Evolutionary conservation across 2,797 vertebrate genomes (phyloP).

Genomic region (Cephalopachus bancanus): DNA sequence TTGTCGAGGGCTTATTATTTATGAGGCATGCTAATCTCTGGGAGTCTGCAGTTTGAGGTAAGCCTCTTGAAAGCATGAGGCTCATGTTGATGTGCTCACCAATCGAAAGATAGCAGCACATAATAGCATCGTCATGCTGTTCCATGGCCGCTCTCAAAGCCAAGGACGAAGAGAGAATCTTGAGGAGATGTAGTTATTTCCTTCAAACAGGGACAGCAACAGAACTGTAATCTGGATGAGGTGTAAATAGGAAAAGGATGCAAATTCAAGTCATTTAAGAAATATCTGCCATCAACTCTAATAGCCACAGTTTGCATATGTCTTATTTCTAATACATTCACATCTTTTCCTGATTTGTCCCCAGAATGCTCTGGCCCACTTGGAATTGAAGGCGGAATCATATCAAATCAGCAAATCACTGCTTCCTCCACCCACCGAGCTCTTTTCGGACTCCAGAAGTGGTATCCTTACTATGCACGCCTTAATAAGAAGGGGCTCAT

Average conservation of each 20-base stretch:
- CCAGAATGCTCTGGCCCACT: conserved; percentile 97
- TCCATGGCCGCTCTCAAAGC: not conserved
- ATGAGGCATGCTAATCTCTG: not conserved
- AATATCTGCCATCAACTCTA: not conserved
- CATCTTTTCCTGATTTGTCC: conserved; percentile 34
- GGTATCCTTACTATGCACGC: conserved; percentile 98
- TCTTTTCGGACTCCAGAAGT: conserved; percentile 98
- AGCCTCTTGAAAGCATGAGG: not conserved
- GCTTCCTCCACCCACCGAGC: conserved; percentile 98
- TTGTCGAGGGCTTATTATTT: not conserved
- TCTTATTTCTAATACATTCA: not conserved
- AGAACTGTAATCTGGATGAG: not conserved
- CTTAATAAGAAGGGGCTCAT: conserved; percentile 99
- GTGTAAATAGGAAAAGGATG: not conserved
- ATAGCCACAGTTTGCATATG: not conserved
- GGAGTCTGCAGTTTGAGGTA: not conserved
- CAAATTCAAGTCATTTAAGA: not conserved
- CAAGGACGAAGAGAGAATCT: not conserved
- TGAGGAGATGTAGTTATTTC: not conserved
- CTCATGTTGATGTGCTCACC: not conserved
- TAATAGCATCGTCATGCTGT: not conserved
- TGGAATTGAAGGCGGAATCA: conserved; percentile 98
- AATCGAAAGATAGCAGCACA: not conserved
- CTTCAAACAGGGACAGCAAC: not conserved
- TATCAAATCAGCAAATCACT: conserved; percentile 99